These are phyloP conservation scores for Acronicta leporina DNA, from an alignment of 2,888 invertebrate species.

Conservation along the genomic window DNA sequence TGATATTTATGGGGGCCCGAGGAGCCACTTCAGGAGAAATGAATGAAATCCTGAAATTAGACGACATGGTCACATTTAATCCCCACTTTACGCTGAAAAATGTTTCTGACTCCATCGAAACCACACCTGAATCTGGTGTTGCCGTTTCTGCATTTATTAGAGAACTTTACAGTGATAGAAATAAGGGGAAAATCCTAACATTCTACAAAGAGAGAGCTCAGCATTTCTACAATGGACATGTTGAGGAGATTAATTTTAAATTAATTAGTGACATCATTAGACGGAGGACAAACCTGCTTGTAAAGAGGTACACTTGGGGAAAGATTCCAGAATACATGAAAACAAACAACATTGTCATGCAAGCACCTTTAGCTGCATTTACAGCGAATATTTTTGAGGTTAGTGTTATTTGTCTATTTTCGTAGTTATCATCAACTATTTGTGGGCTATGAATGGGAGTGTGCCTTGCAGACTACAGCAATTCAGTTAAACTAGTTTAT, in stretches of 20 bases:
- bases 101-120: constrained; percentile 94
- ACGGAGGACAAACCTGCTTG: constrained; percentile 93
- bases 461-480: neutral
- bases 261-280: constrained; percentile 95
- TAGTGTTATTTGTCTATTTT: constrained; percentile 23
- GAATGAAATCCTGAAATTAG: constrained; percentile 95
- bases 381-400: constrained; percentile 95
- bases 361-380: constrained; percentile 94
- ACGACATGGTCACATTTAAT: constrained; percentile 97
- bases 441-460: too few relatives aligned
- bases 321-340: constrained; percentile 93
- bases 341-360: constrained; percentile 91
- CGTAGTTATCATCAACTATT: neutral
- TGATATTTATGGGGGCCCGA: constrained; percentile 96
- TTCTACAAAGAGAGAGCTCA: constrained; percentile 96
- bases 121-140: constrained; percentile 91
- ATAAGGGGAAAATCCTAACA: constrained; percentile 93
- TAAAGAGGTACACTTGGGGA: constrained; percentile 94
- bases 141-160: constrained; percentile 94
- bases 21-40: constrained; percentile 97
- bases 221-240: constrained; percentile 95
- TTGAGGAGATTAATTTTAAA: constrained; percentile 95
- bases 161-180: constrained; percentile 94
- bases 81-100: constrained; percentile 96
- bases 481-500: too few relatives aligned